phyloP scores from a whole-genome alignment of 2,113 vertebrate genomes.

The Pelvicachromis taeniatus region DNA sequence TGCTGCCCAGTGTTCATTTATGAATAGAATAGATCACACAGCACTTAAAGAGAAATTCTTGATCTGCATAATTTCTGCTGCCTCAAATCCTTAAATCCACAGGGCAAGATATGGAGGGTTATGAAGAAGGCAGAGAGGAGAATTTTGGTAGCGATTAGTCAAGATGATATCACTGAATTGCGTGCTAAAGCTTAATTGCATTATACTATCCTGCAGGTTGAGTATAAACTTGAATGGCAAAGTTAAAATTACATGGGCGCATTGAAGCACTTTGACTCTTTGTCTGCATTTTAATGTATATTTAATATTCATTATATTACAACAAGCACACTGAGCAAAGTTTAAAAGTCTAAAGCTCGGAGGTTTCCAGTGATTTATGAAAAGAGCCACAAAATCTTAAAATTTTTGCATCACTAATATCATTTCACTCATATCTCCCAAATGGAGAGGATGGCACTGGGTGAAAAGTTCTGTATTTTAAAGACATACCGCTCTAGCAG shows the following conservation, averaged over 20 bases:
- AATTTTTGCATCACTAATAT: background rate
- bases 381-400: background rate
- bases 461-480: background rate
- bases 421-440: background rate
- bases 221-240: background rate
- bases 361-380: background rate
- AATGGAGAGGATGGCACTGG: background rate
- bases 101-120: background rate
- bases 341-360: background rate
- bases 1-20: background rate
- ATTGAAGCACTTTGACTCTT: background rate
- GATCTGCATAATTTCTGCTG: background rate
- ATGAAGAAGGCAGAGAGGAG: background rate
- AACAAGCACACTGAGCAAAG: background rate
- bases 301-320: background rate
- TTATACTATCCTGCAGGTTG: background rate
- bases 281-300: background rate
- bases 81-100: background rate
- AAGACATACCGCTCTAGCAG: constrained; percentile 79
- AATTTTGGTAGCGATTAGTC: background rate
- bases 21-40: background rate
- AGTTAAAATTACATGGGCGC: background rate
- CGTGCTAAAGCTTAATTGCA: background rate
- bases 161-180: background rate
- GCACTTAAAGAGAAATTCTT: background rate